Percentiles rank a stretch among this genome's conserved stretches.
Conservation (phyloP, 1,140 invertebrate genomes). For the Drosophila repleta region DNA sequence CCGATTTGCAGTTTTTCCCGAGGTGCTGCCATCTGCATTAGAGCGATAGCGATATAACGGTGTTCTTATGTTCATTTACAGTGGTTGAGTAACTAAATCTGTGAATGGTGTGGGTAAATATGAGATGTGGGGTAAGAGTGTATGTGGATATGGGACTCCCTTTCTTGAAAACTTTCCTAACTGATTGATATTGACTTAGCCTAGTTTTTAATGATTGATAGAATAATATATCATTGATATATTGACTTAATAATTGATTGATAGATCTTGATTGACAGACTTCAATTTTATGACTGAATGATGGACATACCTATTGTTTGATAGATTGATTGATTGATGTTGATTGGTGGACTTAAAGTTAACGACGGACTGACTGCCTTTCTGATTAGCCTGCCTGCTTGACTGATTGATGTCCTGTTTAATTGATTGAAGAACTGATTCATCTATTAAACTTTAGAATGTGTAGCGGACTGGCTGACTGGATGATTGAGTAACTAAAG, state of each 20-base stretch:
- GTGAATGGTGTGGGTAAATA: not conserved
- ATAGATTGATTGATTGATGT: not conserved
- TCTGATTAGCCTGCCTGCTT: too few species aligned
- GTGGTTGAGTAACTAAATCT: constrained; percentile 2
- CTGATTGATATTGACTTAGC: too few species aligned
- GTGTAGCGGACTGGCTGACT: too few species aligned
- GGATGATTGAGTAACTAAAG: too few species aligned
- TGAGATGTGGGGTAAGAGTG: too few species aligned
- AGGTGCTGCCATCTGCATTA: constrained; percentile 33
- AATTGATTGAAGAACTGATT: too few species aligned
- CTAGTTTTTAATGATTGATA: too few species aligned
- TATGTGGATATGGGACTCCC: too few species aligned
- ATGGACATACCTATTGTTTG: not conserved
- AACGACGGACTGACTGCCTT: too few species aligned
- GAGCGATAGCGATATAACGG: constrained; percentile 11
- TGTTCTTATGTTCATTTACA: constrained; percentile 19
- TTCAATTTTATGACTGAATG: not conserved
- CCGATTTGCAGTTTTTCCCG: constrained; percentile 46
- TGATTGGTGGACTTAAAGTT: not conserved
- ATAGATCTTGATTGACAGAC: not conserved
- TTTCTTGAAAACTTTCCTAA: too few species aligned
- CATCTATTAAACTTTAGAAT: too few species aligned
- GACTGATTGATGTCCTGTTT: too few species aligned
- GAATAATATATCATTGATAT: not conserved
- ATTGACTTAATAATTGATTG: not conserved